These are phyloP conservation scores for Aptenodytes patagonicus DNA, from an alignment of 2,113 vertebrate species.

Conservation along the genomic window DNA sequence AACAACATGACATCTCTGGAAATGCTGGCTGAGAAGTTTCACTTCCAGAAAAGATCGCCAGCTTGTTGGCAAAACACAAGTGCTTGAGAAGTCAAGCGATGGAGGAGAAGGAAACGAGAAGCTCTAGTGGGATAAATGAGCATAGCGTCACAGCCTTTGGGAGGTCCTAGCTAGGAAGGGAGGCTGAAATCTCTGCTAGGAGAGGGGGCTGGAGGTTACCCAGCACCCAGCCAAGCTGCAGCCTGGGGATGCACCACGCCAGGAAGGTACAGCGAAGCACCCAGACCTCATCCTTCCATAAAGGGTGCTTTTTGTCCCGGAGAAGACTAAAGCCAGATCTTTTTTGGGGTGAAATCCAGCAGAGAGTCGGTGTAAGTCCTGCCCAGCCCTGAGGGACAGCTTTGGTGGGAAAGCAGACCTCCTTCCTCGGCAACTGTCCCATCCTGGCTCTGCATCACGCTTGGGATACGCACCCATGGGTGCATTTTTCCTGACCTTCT, in stretches of 20 bases:
- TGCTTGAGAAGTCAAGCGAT: background rate
- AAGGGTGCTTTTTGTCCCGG: background rate
- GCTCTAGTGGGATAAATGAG: background rate
- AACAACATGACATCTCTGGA: accelerated
- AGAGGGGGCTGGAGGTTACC: background rate
- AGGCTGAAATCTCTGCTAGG: background rate
- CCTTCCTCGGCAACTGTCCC: background rate
- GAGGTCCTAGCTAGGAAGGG: background rate
- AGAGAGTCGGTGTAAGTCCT: background rate
- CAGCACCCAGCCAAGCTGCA: background rate
- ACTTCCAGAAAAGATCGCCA: background rate
- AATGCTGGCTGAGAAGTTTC: background rate
- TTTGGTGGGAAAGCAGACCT: background rate
- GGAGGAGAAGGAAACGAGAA: background rate
- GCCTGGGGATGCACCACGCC: background rate
- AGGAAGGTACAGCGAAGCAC: background rate
- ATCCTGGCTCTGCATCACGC: accelerated
- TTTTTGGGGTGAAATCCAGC: background rate
- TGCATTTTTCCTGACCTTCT: background rate
- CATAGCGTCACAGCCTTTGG: background rate
- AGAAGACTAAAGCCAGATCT: background rate
- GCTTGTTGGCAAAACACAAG: background rate
- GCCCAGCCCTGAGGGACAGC: background rate
- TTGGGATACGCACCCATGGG: background rate
- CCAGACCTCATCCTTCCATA: background rate